Conservation (phyloP, 2,113 vertebrate species). For the Chroicocephalus ridibundus region DNA sequence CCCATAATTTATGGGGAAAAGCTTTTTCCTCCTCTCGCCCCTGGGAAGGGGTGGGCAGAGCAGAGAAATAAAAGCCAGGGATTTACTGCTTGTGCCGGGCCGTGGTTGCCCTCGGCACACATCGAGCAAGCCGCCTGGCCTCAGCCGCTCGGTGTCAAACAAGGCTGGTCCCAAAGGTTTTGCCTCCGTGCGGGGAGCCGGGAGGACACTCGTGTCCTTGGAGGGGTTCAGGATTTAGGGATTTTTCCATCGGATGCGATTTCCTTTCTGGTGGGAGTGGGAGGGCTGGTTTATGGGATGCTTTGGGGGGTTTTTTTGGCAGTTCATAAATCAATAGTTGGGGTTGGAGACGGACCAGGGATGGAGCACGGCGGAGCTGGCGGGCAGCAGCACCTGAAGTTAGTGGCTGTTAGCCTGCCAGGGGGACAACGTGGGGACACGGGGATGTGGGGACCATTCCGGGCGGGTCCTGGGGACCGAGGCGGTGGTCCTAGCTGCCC, state of each 20-base stretch:
- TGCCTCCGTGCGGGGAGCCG: fast-evolving
- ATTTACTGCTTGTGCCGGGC: neutral
- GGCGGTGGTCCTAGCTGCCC: neutral
- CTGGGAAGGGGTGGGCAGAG: neutral
- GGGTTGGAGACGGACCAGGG: neutral
- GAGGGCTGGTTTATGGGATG: neutral
- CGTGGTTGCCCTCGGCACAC: fast-evolving
- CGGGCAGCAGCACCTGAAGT: fast-evolving
- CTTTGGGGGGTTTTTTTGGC: neutral
- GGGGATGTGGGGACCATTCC: neutral
- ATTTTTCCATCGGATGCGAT: neutral
- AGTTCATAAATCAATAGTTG: neutral
- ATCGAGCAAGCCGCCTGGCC: no score
- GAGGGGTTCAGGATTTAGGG: neutral
- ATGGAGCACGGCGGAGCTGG: fast-evolving
- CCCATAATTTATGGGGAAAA: neutral
- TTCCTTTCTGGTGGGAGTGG: neutral
- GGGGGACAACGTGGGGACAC: neutral
- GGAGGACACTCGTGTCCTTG: neutral
- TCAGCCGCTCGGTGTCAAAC: neutral
- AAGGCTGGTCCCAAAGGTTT: neutral
- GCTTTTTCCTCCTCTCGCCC: neutral
- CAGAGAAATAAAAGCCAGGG: neutral
- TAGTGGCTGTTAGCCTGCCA: neutral
- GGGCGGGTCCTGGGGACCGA: neutral